Conservation (phyloP, 2,888 invertebrate genomes). For the Polymixis flavicincta region DNA sequence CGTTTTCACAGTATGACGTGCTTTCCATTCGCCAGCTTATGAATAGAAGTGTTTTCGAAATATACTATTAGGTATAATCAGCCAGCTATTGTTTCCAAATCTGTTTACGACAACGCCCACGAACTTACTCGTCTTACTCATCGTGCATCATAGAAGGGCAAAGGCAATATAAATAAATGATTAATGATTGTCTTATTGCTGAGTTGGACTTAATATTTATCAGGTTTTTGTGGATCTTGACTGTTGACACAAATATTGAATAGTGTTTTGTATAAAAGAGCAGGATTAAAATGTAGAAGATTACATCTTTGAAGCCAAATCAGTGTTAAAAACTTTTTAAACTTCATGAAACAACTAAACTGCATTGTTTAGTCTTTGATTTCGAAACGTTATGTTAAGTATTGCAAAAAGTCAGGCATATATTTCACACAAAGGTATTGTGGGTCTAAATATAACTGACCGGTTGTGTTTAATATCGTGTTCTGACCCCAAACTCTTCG, state of each 20-base stretch:
- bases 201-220: slow-evolving; percentile 57
- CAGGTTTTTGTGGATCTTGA: slow-evolving; percentile 6
- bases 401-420: slow-evolving; percentile 9
- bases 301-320: not conserved
- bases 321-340: not conserved
- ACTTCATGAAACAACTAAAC: not conserved
- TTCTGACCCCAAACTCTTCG: slow-evolving; percentile 82
- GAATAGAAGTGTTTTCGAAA: slow-evolving; percentile 70
- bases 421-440: slow-evolving; percentile 46
- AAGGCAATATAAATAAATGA: slow-evolving; percentile 76
- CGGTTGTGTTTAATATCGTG: slow-evolving; percentile 79
- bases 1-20: slow-evolving; percentile 44
- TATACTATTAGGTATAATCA: slow-evolving; percentile 70
- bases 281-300: not conserved
- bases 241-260: slow-evolving; percentile 1
- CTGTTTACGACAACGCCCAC: slow-evolving; percentile 76
- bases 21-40: slow-evolving; percentile 45
- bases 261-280: not conserved
- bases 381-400: slow-evolving; percentile 7
- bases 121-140: slow-evolving; percentile 76
- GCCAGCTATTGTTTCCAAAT: slow-evolving; percentile 77
- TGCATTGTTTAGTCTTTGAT: slow-evolving; percentile 6
- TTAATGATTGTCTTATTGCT: slow-evolving; percentile 70
- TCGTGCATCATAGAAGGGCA: slow-evolving; percentile 72
- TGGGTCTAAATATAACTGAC: slow-evolving; percentile 72